A percentile compares a stretch with the other conserved stretches of the same genome.
Conservation (phyloP, 2,888 invertebrate genomes). For the Acleris holmiana region DNA sequence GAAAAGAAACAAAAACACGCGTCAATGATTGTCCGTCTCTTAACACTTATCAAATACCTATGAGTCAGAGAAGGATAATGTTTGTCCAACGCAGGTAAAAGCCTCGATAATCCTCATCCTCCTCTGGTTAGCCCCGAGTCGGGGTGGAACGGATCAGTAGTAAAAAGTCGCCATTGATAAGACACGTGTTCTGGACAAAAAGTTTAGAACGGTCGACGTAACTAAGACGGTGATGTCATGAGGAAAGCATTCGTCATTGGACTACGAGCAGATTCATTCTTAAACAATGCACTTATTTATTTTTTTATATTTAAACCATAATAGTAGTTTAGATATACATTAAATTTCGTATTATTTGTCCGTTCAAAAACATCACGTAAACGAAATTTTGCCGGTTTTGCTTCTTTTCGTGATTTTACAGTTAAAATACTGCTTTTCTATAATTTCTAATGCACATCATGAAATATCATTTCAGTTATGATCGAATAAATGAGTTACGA, state of each 20-base stretch:
- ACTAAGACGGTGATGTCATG: conserved; percentile 13
- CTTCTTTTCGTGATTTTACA: too few relatives aligned
- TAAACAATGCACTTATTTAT: background rate
- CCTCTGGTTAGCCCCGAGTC: too few relatives aligned
- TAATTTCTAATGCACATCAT: too few relatives aligned
- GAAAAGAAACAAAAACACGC: background rate
- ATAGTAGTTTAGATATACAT: too few relatives aligned
- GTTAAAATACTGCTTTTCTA: too few relatives aligned
- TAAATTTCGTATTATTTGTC: too few relatives aligned
- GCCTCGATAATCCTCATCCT: too few relatives aligned
- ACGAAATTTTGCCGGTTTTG: too few relatives aligned
- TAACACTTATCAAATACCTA: background rate
- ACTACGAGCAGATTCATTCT: background rate
- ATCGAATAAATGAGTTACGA: too few relatives aligned
- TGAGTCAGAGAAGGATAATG: background rate
- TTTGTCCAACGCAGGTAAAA: conserved; percentile 14
- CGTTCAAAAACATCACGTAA: too few relatives aligned
- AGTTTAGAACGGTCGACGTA: background rate
- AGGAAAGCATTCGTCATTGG: background rate
- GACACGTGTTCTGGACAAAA: background rate
- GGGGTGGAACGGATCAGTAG: background rate
- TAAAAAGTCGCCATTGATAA: conserved; percentile 20
- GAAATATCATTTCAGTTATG: too few relatives aligned
- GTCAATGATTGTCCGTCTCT: background rate
- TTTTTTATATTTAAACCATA: background rate